These are phyloP conservation scores for Cephus spinipes DNA, from an alignment of 2,888 invertebrate species.

Conservation along the genomic window DNA sequence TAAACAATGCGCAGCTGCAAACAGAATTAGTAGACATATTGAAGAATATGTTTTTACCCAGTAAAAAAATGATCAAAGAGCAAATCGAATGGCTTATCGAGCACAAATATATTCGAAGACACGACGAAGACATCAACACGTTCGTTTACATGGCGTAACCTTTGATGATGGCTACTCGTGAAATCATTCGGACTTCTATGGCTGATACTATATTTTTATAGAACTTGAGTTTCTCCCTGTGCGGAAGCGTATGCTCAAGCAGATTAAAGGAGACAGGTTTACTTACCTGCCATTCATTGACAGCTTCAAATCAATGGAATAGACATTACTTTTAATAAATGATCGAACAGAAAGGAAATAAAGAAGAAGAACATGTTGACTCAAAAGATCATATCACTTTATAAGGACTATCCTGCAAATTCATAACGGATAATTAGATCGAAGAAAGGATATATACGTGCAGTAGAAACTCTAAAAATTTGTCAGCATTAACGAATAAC, in stretches of 20 bases:
- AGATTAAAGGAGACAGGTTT: slow-evolving; percentile 15
- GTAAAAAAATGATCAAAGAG: slow-evolving; percentile 99
- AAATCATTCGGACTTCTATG: slow-evolving; percentile 34
- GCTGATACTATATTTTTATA: slow-evolving; percentile 61
- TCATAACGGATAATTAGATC: neutral
- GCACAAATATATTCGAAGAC: slow-evolving; percentile 96
- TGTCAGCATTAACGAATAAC: neutral
- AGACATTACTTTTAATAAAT: neutral
- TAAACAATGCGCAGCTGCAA: slow-evolving; percentile 94
- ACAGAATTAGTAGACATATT: slow-evolving; percentile 97
- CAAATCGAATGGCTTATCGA: slow-evolving; percentile 99
- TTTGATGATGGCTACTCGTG: slow-evolving; percentile 36
- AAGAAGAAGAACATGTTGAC: slow-evolving; percentile 15
- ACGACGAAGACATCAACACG: slow-evolving; percentile 97
- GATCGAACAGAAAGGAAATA: neutral
- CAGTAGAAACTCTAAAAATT: neutral
- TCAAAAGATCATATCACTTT: slow-evolving; percentile 29
- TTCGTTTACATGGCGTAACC: slow-evolving; percentile 96
- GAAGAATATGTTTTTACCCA: slow-evolving; percentile 99
- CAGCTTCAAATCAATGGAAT: neutral
- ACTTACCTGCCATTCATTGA: neutral
- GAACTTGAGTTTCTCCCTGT: slow-evolving; percentile 38
- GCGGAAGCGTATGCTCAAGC: slow-evolving; percentile 34
- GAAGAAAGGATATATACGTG: neutral
- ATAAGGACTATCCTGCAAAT: slow-evolving; percentile 15